Evolutionary conservation across 2,113 vertebrate genomes (phyloP).

Genomic region (Tympanuchus pallidicinctus): DNA sequence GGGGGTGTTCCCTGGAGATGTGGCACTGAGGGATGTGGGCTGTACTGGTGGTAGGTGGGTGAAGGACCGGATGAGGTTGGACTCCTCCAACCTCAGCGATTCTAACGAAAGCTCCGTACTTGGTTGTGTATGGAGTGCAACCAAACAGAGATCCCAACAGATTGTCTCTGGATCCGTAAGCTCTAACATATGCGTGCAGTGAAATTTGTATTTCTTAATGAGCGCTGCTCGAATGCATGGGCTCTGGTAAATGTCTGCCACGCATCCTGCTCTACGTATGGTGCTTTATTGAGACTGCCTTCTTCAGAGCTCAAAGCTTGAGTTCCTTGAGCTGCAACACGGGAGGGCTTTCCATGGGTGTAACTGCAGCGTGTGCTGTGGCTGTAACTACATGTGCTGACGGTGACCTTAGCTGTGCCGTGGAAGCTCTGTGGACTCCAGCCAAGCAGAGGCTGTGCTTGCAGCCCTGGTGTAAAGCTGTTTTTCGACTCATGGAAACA

Average conservation of each 20-base stretch:
- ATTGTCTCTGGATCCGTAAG: fast-evolving
- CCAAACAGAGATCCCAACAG: fast-evolving
- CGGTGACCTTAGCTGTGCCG: fast-evolving
- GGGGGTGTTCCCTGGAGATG: too few relatives aligned
- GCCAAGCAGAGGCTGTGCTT: background rate
- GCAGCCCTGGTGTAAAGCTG: background rate
- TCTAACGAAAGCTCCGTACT: fast-evolving
- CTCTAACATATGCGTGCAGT: fast-evolving
- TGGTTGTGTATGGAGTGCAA: fast-evolving
- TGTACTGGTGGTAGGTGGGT: too few relatives aligned
- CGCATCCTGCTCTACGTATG: fast-evolving
- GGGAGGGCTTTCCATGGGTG: fast-evolving
- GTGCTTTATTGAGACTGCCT: background rate
- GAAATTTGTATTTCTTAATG: fast-evolving
- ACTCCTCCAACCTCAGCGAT: too few relatives aligned
- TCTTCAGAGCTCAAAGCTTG: background rate
- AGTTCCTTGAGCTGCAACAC: background rate
- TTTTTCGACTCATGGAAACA: background rate
- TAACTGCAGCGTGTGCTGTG: fast-evolving
- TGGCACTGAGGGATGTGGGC: too few relatives aligned
- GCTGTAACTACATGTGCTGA: fast-evolving
- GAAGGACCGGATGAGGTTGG: too few relatives aligned
- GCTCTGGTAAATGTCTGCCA: fast-evolving
- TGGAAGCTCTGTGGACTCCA: fast-evolving
- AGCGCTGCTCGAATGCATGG: fast-evolving